A percentile compares a stretch with the other conserved stretches of the same genome.
Conservation (phyloP, 2,797 vertebrate genomes). For the Falco peregrinus region DNA sequence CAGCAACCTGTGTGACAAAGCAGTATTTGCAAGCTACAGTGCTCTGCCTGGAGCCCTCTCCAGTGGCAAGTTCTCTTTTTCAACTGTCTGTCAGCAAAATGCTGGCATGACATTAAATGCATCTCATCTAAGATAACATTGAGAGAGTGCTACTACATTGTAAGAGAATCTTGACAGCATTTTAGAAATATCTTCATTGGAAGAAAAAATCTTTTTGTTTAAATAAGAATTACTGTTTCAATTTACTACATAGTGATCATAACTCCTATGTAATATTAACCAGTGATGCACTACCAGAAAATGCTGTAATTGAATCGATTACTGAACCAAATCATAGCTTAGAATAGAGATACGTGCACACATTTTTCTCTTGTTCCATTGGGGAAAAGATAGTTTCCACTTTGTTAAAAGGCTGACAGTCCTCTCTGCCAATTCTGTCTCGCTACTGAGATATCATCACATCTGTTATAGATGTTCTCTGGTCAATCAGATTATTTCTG, state of each 20-base stretch:
- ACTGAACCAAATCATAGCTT: not conserved
- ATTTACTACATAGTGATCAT: not conserved
- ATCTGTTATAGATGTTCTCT: not conserved
- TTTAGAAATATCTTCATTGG: not conserved
- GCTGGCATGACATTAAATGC: not conserved
- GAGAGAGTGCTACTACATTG: not conserved
- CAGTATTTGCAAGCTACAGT: accelerated
- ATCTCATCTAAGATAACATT: not conserved
- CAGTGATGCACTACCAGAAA: not conserved
- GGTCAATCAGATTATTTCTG: not conserved
- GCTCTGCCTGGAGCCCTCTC: not conserved
- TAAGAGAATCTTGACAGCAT: not conserved
- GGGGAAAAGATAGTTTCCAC: not conserved
- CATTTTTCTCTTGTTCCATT: not conserved
- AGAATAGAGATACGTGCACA: accelerated
- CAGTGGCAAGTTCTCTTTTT: not conserved
- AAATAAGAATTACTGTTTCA: not conserved
- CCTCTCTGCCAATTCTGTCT: not conserved
- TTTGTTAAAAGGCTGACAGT: not conserved
- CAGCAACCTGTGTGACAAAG: not conserved
- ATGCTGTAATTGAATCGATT: not conserved
- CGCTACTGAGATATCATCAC: not conserved
- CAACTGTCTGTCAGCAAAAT: not conserved
- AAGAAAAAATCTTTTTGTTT: not conserved
- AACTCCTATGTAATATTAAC: not conserved